Conservation (phyloP, 2,113 vertebrate genomes). For the Cranoglanis bouderius region DNA sequence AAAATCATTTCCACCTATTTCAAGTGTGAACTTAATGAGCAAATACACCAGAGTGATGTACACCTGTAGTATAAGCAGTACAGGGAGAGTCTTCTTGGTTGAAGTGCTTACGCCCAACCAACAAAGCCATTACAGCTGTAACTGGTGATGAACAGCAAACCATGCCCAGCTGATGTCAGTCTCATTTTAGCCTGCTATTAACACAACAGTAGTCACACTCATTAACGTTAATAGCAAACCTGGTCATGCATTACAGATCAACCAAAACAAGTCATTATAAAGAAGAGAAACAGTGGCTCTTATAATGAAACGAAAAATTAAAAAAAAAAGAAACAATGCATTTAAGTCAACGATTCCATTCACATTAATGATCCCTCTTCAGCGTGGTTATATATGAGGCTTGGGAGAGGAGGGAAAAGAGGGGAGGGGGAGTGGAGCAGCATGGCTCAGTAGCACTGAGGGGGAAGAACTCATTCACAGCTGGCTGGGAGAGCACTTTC, state of each 20-base stretch:
- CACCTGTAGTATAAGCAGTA: slow-evolving; percentile 17
- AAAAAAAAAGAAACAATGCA: slow-evolving; percentile 53
- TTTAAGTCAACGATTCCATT: slow-evolving; percentile 61
- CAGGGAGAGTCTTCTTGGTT: slow-evolving; percentile 7
- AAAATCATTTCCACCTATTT: neutral
- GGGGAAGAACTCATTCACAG: slow-evolving; percentile 77
- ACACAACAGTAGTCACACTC: slow-evolving; percentile 63
- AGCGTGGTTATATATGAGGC: slow-evolving; percentile 60
- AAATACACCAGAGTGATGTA: neutral
- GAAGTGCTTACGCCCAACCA: neutral
- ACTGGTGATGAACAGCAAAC: neutral
- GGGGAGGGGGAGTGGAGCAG: slow-evolving; percentile 51
- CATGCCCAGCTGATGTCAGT: slow-evolving; percentile 49
- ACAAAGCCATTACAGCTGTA: neutral
- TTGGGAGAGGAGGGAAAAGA: slow-evolving; percentile 50
- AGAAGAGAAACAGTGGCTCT: slow-evolving; percentile 19
- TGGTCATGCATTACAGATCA: slow-evolving; percentile 65
- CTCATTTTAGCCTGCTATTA: slow-evolving; percentile 62
- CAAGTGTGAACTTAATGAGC: neutral
- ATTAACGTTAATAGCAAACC: slow-evolving; percentile 66
- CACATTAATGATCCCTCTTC: slow-evolving; percentile 70
- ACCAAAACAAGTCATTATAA: slow-evolving; percentile 46
- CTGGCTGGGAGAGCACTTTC: slow-evolving; percentile 80
- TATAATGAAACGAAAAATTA: slow-evolving; percentile 38
- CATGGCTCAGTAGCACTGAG: slow-evolving; percentile 66